phyloP scores from a whole-genome alignment of 2,797 vertebrate species.

The Sciurus carolinensis region DNA sequence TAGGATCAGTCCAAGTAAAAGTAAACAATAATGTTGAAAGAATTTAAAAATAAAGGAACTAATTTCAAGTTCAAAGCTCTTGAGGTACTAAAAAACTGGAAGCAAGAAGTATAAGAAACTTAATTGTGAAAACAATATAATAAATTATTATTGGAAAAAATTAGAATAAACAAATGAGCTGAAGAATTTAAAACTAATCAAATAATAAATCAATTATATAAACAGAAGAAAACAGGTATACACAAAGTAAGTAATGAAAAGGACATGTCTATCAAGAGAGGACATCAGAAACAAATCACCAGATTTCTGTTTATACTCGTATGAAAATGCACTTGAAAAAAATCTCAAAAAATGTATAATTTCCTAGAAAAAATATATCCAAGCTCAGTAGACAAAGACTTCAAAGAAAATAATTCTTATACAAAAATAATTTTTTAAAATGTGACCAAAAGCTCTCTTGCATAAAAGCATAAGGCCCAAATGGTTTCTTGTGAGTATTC shows the following conservation, averaged over 20 bases:
- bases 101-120: neutral
- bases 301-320: neutral
- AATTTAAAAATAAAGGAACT: neutral
- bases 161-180: neutral
- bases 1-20: neutral
- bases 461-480: neutral
- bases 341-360: neutral
- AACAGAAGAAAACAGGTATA: neutral
- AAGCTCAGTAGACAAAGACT: neutral
- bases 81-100: neutral
- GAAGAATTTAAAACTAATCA: neutral
- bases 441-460: neutral
- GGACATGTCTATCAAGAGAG: neutral
- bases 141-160: neutral
- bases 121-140: conserved; percentile 2
- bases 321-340: conserved; percentile 32
- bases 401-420: neutral
- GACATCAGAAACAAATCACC: neutral
- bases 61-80: neutral
- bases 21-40: neutral
- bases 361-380: neutral
- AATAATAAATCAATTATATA: neutral
- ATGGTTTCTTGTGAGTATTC: neutral
- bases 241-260: neutral
- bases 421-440: neutral